Evolutionary conservation across 2,888 invertebrate species (phyloP).

Genomic region (Calliopum simillimum): DNA sequence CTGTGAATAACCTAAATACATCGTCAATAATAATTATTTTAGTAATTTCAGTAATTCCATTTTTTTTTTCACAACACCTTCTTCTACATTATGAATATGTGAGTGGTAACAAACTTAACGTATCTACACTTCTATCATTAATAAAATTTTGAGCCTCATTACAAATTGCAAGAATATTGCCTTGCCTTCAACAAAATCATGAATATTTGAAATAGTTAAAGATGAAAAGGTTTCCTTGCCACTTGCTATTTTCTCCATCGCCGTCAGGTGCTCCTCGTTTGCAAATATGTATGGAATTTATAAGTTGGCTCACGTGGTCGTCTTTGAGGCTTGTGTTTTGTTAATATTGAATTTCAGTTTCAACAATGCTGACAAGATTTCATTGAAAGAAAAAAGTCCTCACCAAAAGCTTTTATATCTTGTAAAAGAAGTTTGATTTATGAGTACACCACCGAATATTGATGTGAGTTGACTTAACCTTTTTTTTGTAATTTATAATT

Average conservation of each 20-base stretch:
- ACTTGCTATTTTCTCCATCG: background rate
- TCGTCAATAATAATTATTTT: too few species aligned
- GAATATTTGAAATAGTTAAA: constrained; percentile 25
- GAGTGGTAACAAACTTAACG: too few species aligned
- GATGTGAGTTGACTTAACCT: too few species aligned
- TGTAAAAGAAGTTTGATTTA: too few species aligned
- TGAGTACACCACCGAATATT: too few species aligned
- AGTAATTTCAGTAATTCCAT: too few species aligned
- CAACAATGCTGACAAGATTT: background rate
- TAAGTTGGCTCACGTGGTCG: constrained; percentile 8
- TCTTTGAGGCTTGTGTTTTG: background rate
- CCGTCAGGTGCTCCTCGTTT: background rate
- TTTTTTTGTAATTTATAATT: too few species aligned
- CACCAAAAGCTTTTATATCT: too few species aligned
- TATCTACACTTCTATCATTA: background rate
- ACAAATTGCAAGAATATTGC: constrained; percentile 20
- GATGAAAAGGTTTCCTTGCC: constrained; percentile 10
- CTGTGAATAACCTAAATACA: too few species aligned
- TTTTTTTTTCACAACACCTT: too few species aligned
- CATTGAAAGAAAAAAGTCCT: too few species aligned
- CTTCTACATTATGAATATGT: too few species aligned
- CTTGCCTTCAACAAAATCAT: constrained; percentile 5
- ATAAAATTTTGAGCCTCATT: constrained; percentile 21
- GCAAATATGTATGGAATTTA: constrained; percentile 17
- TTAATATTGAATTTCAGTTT: constrained; percentile 2